Base-by-base conservation (phyloP, 1,140 invertebrate genomes). In the Whitmania pigra region DNA sequence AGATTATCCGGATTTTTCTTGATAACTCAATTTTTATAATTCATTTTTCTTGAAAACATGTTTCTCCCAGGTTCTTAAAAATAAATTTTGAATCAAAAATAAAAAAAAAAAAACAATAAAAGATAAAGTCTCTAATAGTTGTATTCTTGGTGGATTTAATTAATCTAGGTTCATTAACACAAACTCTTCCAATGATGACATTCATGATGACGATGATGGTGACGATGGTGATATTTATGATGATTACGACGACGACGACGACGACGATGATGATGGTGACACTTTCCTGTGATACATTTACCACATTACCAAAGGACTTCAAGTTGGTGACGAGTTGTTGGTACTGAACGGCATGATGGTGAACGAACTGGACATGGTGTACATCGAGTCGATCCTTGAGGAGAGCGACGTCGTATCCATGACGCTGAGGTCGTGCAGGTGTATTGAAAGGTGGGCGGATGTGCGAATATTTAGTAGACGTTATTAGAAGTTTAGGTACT, bases 341-440 rank as follows among this genome's bases (percentile, higher is more conserved):
- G 93, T 97, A 77, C 95, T 98, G 82, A 97, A 98, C 84, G 92
- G 93, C 74, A 92, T 93, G 74, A 92, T 97, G 79, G 93, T 97
- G 63, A 93, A 91, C 75, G 94, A 97, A 84, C 85, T 98, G 83
- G 94, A 97, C 86, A 98, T 98, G 94, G 97, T 97, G 90, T 97
- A 94, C 85, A 87, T 97, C 78, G 94, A 97, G 82, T 82, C 80
- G 89, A 89, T 96, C 53, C 86, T 97, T 72, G 92, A 96, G 83
- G 94, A 97, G 82, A 93, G 96, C 79, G 86, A 92, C 53, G 89
- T 90, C 36, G 86, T 97, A 20, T 94, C 92, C 84, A 91, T 97
- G 88, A 97, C 95, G 17, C 93, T 97, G 88, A 87, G 93, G 0
- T 95, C 92, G 25, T 93, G 93, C n/a, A 87, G 93, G 22, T 49